Base-by-base conservation (phyloP, 2,797 vertebrate genomes). In the Anabacerthia variegaticeps region DNA sequence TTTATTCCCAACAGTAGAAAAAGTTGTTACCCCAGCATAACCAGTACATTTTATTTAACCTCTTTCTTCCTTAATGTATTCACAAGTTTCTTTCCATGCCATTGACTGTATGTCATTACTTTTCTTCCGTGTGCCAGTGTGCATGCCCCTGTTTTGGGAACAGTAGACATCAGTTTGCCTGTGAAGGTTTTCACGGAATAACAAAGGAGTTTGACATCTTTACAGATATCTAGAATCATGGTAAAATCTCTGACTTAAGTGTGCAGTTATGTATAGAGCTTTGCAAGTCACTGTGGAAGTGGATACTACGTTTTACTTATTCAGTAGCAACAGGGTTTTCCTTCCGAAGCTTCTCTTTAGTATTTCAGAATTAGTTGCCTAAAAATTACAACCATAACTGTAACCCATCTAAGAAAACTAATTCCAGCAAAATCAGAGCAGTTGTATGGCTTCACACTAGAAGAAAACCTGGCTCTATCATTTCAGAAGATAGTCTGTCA, bases 311-410 rank as follows among this genome's bases (percentile, higher is more conserved):
- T 77, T 87, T 75, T 68, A 20, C 71, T 94, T 82, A 32, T 58
- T 78, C 54, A 81, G 46, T 78, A 75, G 54, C 49, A 78, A 28
- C 26, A 80, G 65, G 54, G 66, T 75, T 92, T 82, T 78, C 52
- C 54, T 88, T 91, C 58, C 49, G 49, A 46, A 83, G 62, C 39
- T 63, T 62, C 51, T 71, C 3, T 1, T 69, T 63, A 68, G 14
- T 56, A 20, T 68, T 92, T 81, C 46, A 85, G 58, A 88, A 41
- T 59, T 48, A 78, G 37, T 43, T 84, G 19, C 39, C 41, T 66
- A 14, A 80, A 80, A 94, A 90, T 76, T 39, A 71, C 39, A 48
- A 55, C 66, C 32, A 18, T 46, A 36, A 18, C n/a, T 4, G 1
- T 68, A 74, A 58, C 7, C 67, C 9, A 2, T 76, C 17, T 75